phyloP scores from a whole-genome alignment of 2,113 vertebrate species.

The Promerops cafer region DNA sequence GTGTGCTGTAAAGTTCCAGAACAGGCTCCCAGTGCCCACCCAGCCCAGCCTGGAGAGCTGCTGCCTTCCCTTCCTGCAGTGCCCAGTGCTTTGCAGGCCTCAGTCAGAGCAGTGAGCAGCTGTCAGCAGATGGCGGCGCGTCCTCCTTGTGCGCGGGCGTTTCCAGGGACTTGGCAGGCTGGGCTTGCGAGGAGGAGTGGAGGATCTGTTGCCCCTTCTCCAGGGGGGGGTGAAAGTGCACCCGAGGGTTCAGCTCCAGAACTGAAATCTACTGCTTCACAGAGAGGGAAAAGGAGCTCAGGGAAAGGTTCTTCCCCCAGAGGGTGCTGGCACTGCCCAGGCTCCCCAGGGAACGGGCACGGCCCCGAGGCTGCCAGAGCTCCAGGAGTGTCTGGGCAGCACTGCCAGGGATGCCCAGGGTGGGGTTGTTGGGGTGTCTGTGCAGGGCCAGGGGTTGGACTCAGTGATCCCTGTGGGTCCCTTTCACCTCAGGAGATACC shows the following conservation, averaged over 20 bases:
- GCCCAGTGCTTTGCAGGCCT: background rate
- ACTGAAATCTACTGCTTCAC: background rate
- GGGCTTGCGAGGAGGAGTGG: background rate
- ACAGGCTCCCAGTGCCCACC: background rate
- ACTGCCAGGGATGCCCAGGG: fast-evolving
- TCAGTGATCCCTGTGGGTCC: background rate
- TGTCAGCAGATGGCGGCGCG: background rate
- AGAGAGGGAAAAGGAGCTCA: background rate
- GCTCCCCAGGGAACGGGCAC: background rate
- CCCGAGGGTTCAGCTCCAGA: background rate
- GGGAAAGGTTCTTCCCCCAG: background rate
- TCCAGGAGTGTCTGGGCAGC: fast-evolving
- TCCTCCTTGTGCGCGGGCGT: background rate
- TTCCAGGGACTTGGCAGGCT: background rate
- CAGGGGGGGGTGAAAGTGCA: background rate
- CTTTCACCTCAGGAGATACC: background rate
- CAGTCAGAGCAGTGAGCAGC: background rate
- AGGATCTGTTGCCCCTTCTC: background rate
- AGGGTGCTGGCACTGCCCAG: background rate
- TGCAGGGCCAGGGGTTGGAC: background rate
- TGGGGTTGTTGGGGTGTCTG: background rate
- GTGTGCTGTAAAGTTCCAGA: background rate
- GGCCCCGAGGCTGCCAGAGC: background rate
- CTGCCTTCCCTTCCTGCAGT: background rate
- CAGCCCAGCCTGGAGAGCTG: background rate